Evolutionary conservation across 2,113 vertebrate genomes (phyloP).

Genomic region (Oceanites oceanicus): DNA sequence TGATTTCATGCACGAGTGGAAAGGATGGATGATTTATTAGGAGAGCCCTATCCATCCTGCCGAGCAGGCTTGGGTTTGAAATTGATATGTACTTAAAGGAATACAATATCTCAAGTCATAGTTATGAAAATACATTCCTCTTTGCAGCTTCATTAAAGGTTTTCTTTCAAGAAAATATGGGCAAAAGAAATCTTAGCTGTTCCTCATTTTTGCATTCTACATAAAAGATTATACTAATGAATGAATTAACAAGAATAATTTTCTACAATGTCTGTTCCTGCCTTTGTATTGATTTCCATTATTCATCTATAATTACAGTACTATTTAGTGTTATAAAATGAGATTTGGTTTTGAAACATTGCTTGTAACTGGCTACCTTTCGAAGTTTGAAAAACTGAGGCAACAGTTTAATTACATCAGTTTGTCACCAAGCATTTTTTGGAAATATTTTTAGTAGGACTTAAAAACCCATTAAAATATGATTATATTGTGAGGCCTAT

Average conservation of each 20-base stretch:
- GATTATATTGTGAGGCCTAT: not conserved
- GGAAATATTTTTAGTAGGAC: constrained; percentile 15
- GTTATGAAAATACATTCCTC: constrained; percentile 14
- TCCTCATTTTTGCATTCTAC: not conserved
- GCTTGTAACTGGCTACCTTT: not conserved
- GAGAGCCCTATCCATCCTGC: not conserved
- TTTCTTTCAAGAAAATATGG: not conserved
- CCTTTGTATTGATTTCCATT: constrained; percentile 23
- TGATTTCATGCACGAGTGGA: constrained; percentile 44
- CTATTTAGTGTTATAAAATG: not conserved
- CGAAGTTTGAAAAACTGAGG: constrained; percentile 21
- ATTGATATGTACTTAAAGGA: constrained; percentile 48
- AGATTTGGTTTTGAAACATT: constrained; percentile 39
- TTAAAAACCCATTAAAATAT: constrained; percentile 44
- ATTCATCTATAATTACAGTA: constrained; percentile 11
- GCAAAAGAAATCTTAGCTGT: not conserved
- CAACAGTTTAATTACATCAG: constrained; percentile 8
- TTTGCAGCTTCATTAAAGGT: constrained; percentile 15
- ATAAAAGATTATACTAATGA: constrained; percentile 30
- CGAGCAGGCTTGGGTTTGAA: not conserved
- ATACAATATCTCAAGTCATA: constrained; percentile 25
- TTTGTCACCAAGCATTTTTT: constrained; percentile 26
- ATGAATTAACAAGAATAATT: constrained; percentile 22
- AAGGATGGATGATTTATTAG: constrained; percentile 54
- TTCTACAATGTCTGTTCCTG: constrained; percentile 2